A percentile compares a stretch with the other conserved stretches of the same genome.
phyloP scores from a whole-genome alignment of 2,113 vertebrate genomes.

The Cinclus mexicanus region DNA sequence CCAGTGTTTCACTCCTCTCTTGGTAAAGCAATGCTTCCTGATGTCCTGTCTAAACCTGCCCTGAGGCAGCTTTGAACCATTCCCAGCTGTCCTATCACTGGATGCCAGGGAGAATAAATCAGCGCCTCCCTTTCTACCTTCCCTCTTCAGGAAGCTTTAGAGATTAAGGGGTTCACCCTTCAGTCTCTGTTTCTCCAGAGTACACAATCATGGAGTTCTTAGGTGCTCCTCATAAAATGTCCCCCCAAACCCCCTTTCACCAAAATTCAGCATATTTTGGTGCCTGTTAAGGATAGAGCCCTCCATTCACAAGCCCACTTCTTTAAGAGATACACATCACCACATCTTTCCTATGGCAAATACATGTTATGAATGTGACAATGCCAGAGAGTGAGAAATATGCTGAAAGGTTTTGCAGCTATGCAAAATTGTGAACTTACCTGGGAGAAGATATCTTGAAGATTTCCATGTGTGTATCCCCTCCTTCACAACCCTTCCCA shows the following conservation, averaged over 20 bases:
- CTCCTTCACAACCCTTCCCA: not conserved
- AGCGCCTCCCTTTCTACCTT: not conserved
- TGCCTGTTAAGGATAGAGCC: not conserved
- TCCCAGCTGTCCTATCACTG: accelerated
- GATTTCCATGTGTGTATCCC: not conserved
- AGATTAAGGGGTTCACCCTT: accelerated
- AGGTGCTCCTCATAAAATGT: not conserved
- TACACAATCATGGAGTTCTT: not conserved
- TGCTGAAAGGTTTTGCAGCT: not conserved
- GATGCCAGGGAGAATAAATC: not conserved
- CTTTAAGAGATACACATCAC: not conserved
- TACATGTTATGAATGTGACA: not conserved
- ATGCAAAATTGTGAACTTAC: not conserved
- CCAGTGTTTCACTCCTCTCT: not conserved
- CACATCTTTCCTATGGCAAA: not conserved
- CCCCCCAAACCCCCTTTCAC: not conserved
- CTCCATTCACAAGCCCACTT: not conserved
- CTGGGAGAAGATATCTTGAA: not conserved
- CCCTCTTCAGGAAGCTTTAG: not conserved
- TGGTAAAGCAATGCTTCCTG: not conserved
- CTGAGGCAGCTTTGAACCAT: not conserved
- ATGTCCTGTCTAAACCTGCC: not conserved
- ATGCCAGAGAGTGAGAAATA: not conserved
- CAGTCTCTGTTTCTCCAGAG: not conserved
- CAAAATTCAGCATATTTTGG: not conserved